Evolutionary conservation across 2,888 invertebrate genomes (phyloP), one percentile per base, ranked within the genome.

Genomic region (Ennomos fuscantarius): DNA sequence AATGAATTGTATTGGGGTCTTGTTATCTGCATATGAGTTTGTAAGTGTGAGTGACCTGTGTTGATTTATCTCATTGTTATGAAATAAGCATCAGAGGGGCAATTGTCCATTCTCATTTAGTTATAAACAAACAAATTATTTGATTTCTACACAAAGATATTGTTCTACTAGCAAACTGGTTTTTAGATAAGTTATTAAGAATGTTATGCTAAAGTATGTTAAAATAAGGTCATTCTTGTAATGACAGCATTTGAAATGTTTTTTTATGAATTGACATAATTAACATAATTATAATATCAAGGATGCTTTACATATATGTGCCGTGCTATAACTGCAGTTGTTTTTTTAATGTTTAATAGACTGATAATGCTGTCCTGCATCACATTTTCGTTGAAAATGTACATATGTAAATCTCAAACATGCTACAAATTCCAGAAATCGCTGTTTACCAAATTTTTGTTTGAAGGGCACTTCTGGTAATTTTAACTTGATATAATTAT

Each of bases 41-140:
- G 41, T 39, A 50, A 55, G 47, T 56, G 47, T 53, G 44, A 55
- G 58, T 58, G 64, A 62, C 57, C 59, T 57, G 41, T 53, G 51
- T 15, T 45, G 35, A 58, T 55, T 51, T 34, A 61, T 68, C 52
- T 62, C 65, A 69, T 65, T 73, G 67, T 73, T 72, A 24, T 63
- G 59, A 58, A 55, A 41, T 37, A 55, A 61, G n/a, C n/a, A n/a
- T n/a, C n/a, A n/a, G n/a, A n/a, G 46, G 24, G 8, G 10, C 31
- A 43, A n/a, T 45, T 55, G 49, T 55, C 49, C 42, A 46, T 2
- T 24, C 24, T 24, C 6, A 24, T 24, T 24, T 6, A 5, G 24
- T 24, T 24, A 24, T 24, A 24, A 24, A 24, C 24, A 24, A 24
- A 24, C 24, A 3, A 24, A 24, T 24, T 24, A 24, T 24, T 24